Percentiles rank a stretch among this genome's conserved stretches.
Conservation (phyloP, 2,113 vertebrate genomes). For the Etia nguti region DNA sequence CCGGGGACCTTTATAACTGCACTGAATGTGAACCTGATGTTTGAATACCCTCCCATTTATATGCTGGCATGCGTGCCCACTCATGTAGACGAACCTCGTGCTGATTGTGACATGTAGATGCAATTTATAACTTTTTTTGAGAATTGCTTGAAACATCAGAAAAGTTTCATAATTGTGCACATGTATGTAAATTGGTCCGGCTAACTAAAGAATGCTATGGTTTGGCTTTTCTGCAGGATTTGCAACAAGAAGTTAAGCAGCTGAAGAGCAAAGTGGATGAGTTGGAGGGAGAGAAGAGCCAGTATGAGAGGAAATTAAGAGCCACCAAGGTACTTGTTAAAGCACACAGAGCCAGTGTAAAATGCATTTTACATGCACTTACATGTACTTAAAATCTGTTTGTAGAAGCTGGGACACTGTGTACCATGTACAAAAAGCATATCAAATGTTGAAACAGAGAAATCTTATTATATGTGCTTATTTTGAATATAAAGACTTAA, state of each 20-base stretch:
- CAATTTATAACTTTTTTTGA: neutral
- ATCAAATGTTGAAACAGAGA: neutral
- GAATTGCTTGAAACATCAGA: neutral
- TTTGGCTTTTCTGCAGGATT: slow-evolving; percentile 72
- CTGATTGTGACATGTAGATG: neutral
- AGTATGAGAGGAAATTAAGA: slow-evolving; percentile 89
- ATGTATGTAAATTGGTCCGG: fast-evolving
- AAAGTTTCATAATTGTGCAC: neutral
- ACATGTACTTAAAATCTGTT: neutral
- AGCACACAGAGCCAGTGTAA: neutral
- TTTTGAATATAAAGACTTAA: neutral
- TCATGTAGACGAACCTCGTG: neutral
- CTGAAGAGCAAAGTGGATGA: slow-evolving; percentile 91
- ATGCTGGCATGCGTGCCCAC: slow-evolving; percentile 19
- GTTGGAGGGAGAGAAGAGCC: slow-evolving; percentile 87
- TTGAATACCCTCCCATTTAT: neutral
- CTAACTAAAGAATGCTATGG: neutral
- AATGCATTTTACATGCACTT: neutral
- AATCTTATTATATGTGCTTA: neutral
- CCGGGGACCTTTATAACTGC: slow-evolving; percentile 33
- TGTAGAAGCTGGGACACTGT: neutral
- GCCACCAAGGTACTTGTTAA: slow-evolving; percentile 84
- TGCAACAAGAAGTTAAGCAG: slow-evolving; percentile 82
- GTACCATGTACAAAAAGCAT: neutral
- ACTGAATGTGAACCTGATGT: slow-evolving; percentile 26